These are phyloP conservation scores for Trissolcus japonicus DNA, from an alignment of 2,888 invertebrate genomes.

Conservation along the genomic window DNA sequence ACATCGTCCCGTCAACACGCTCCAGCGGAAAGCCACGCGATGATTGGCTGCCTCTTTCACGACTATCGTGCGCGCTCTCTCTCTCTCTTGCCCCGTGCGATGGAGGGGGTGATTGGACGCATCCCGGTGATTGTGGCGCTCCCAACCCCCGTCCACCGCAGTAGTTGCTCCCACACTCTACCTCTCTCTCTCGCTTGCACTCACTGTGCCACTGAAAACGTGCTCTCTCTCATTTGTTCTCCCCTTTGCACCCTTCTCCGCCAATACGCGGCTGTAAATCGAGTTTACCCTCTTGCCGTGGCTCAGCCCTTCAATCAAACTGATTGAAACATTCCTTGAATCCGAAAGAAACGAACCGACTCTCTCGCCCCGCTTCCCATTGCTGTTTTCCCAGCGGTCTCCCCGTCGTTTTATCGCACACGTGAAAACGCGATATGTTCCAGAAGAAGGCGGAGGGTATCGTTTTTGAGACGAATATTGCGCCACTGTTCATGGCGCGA, in stretches of 20 bases:
- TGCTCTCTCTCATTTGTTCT: slow-evolving; percentile 10
- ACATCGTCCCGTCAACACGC: slow-evolving; percentile 67
- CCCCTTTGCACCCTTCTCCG: slow-evolving; percentile 29
- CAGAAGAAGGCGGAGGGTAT: neutral
- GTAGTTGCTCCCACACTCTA: slow-evolving; percentile 53
- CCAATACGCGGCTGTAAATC: slow-evolving; percentile 74
- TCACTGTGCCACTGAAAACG: neutral
- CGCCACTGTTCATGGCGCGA: slow-evolving; percentile 27
- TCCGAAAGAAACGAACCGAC: slow-evolving; percentile 76
- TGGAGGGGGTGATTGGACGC: slow-evolving; percentile 75
- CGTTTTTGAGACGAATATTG: slow-evolving; percentile 25
- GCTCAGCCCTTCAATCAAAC: slow-evolving; percentile 77
- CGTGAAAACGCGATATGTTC: slow-evolving; percentile 46
- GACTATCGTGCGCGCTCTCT: slow-evolving; percentile 53
- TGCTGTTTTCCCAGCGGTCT: slow-evolving; percentile 41
- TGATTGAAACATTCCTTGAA: slow-evolving; percentile 77
- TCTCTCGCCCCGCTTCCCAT: slow-evolving; percentile 50
- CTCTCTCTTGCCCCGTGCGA: slow-evolving; percentile 58
- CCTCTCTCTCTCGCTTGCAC: slow-evolving; percentile 11
- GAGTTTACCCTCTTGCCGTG: slow-evolving; percentile 77
- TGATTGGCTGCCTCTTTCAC: slow-evolving; percentile 71
- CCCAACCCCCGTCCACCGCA: slow-evolving; percentile 65
- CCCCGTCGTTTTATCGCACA: slow-evolving; percentile 45
- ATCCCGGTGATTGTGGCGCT: slow-evolving; percentile 76
- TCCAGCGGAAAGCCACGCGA: slow-evolving; percentile 74